phyloP scores from a whole-genome alignment of 1,140 invertebrate species.

The Zaprionus camerounensis region DNA sequence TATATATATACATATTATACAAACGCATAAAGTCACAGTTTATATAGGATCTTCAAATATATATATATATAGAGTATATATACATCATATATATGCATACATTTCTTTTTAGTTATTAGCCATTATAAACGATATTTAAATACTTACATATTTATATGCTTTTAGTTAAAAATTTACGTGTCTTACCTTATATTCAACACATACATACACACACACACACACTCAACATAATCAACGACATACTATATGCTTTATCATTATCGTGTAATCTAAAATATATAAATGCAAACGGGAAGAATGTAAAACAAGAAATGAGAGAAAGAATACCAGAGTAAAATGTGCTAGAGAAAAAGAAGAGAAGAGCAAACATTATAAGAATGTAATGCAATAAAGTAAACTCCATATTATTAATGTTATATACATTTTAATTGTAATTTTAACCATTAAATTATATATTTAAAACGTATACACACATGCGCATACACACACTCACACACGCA shows the following conservation, averaged over 20 bases:
- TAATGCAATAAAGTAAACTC: constrained; percentile 65
- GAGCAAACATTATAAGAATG: constrained; percentile 26
- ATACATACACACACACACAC: constrained; percentile 31
- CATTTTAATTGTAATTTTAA: constrained; percentile 76
- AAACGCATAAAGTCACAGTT: constrained; percentile 54
- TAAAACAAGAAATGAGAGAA: constrained; percentile 22
- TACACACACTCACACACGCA: constrained; percentile 37
- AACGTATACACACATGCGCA: constrained; percentile 35
- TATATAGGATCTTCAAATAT: constrained; percentile 54
- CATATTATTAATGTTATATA: constrained; percentile 71
- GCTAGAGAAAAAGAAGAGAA: constrained; percentile 38
- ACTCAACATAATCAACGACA: constrained; percentile 74
- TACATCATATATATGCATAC: constrained; percentile 31
- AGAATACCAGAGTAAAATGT: constrained; percentile 46
- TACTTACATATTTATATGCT: constrained; percentile 59
- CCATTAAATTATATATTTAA: constrained; percentile 68
- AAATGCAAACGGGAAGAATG: constrained; percentile 35
- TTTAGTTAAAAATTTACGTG: constrained; percentile 74
- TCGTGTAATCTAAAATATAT: constrained; percentile 44
- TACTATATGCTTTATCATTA: constrained; percentile 68
- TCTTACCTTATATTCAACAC: constrained; percentile 59
- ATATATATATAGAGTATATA: constrained; percentile 29
- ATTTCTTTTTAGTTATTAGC: constrained; percentile 62
- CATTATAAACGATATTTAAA: constrained; percentile 52
- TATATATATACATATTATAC: constrained; percentile 27